phyloP scores from a whole-genome alignment of 1,140 invertebrate species.

The Ostrea edulis region DNA sequence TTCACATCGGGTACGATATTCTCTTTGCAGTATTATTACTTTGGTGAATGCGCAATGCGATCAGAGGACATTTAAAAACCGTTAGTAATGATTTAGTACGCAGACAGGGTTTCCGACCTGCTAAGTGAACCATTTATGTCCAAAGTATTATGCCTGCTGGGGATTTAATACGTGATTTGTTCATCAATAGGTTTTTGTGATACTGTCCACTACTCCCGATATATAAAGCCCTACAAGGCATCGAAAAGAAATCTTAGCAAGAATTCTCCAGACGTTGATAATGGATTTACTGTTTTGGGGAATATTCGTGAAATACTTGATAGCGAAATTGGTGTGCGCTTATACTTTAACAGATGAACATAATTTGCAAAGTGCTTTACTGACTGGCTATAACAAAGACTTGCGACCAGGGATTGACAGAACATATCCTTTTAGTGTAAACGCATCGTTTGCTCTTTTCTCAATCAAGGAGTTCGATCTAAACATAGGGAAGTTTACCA shows the following conservation, averaged over 20 bases:
- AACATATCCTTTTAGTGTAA: not conserved
- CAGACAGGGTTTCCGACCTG: no score
- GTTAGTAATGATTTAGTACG: no score
- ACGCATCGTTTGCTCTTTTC: not conserved
- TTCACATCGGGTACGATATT: no score
- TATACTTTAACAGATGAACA: conserved; percentile 23
- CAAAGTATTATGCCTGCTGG: no score
- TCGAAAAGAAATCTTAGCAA: not conserved
- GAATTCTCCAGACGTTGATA: not conserved
- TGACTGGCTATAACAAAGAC: not conserved
- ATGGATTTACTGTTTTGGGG: not conserved
- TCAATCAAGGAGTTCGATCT: conserved; percentile 26
- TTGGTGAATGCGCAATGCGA: no score
- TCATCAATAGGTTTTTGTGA: not conserved
- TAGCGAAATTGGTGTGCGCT: not conserved
- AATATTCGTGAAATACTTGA: not conserved
- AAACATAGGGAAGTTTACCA: not conserved
- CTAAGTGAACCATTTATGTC: no score
- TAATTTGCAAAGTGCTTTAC: not conserved
- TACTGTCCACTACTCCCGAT: not conserved
- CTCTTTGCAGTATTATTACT: no score
- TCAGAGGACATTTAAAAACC: no score
- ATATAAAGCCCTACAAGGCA: not conserved
- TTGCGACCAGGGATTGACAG: not conserved
- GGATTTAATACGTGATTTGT: no score